Evolutionary conservation across 2,888 invertebrate species (phyloP).

Genomic region (Diarsia brunnea): DNA sequence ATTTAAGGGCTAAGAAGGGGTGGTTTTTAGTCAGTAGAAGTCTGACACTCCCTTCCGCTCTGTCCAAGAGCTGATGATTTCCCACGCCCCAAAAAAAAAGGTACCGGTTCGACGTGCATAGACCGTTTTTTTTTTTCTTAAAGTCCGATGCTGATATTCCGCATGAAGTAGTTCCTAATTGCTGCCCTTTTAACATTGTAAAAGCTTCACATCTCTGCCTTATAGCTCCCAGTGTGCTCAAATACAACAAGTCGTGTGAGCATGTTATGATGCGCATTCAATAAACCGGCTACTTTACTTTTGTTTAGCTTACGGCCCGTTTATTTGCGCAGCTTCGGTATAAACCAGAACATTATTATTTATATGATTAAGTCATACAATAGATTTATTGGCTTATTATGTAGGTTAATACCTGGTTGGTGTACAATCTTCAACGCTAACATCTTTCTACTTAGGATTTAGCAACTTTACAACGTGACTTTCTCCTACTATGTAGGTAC

Average conservation of each 20-base stretch:
- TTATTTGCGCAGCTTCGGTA: slow-evolving; percentile 44
- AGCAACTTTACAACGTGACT: neutral
- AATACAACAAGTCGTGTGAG: neutral
- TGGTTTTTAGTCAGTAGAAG: no score
- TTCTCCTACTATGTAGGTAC: no score
- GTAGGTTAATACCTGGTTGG: slow-evolving; percentile 40
- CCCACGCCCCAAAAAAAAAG: no score
- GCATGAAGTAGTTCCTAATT: neutral
- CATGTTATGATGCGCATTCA: slow-evolving; percentile 44
- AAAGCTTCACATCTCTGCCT: neutral
- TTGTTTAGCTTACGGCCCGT: slow-evolving; percentile 34
- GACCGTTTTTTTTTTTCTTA: no score
- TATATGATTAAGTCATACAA: slow-evolving; percentile 51
- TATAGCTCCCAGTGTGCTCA: neutral
- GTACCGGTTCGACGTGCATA: no score
- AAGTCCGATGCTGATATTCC: neutral
- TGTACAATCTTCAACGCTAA: neutral
- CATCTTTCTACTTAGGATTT: rapidly evolving
- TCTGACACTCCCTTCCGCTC: no score
- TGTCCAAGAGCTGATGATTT: no score
- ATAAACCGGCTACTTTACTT: slow-evolving; percentile 46
- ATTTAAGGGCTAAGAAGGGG: no score
- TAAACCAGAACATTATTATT: slow-evolving; percentile 45
- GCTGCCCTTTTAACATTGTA: neutral
- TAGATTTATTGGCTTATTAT: slow-evolving; percentile 41